A percentile compares a stretch with the other conserved stretches of the same genome.
Evolutionary conservation across 2,888 invertebrate species (phyloP).

Genomic region (Heliconius hortense): DNA sequence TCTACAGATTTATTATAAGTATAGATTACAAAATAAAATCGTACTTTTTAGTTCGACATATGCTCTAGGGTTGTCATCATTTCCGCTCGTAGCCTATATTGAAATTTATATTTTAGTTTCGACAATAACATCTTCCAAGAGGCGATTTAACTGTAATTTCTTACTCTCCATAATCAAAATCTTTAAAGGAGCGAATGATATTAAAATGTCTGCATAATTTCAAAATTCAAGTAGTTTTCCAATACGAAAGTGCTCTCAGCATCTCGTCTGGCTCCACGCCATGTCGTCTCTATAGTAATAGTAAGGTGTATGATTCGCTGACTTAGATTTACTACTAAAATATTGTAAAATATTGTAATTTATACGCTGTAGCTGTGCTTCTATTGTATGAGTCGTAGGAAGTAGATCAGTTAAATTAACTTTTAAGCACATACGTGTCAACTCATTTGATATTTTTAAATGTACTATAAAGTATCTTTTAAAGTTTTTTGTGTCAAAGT

Average conservation of each 20-base stretch:
- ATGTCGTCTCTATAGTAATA: conserved; percentile 12
- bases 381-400: not conserved
- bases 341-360: conserved; percentile 23
- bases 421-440: not conserved
- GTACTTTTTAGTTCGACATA: no score
- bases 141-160: not conserved
- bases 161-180: conserved; percentile 2
- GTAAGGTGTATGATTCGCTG: conserved; percentile 16
- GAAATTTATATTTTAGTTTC: not conserved
- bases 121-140: not conserved
- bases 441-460: not conserved
- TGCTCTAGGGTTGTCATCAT: not conserved
- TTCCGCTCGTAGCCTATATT: not conserved
- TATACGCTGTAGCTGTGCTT: not conserved
- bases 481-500: no score
- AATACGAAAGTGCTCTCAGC: conserved; percentile 19
- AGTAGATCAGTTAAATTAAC: not conserved
- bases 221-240: conserved; percentile 18
- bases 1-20: no score
- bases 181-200: conserved; percentile 19
- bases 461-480: no score
- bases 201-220: conserved; percentile 21
- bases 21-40: no score
- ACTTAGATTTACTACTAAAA: conserved; percentile 16
- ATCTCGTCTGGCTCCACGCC: conserved; percentile 19